phyloP scores from a whole-genome alignment of 2,888 invertebrate genomes.

The Mesorhabditis belari region DNA sequence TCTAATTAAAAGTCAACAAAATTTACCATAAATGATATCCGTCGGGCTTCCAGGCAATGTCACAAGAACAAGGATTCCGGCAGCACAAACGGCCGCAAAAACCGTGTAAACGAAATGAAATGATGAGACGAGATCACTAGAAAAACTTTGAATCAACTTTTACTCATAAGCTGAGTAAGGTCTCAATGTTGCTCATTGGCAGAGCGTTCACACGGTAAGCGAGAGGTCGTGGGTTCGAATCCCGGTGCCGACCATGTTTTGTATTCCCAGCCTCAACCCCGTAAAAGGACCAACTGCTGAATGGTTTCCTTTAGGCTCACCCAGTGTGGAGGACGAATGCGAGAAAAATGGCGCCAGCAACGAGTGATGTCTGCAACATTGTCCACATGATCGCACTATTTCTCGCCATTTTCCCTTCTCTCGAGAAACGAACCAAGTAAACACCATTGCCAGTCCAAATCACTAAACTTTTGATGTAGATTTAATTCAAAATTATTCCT shows the following conservation, averaged over 20 bases:
- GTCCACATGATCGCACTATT: conserved; percentile 36
- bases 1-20: too few relatives aligned
- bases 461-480: conserved; percentile 19
- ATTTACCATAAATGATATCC: neutral
- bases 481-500: too few relatives aligned
- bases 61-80: conserved; percentile 15
- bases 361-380: conserved; percentile 26
- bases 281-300: neutral
- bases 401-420: conserved; percentile 20
- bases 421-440: conserved; percentile 18
- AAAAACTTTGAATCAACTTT: neutral
- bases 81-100: conserved; percentile 10
- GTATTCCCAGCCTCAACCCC: too few relatives aligned
- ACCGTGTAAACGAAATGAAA: conserved; percentile 20
- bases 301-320: conserved; percentile 1
- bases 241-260: too few relatives aligned
- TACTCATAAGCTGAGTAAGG: neutral
- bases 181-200: neutral
- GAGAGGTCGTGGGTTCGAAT: too few relatives aligned
- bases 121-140: conserved; percentile 16
- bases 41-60: conserved; percentile 12
- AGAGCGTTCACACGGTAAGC: too few relatives aligned
- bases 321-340: conserved; percentile 5
- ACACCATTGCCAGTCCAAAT: conserved; percentile 34
- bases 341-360: conserved; percentile 18